phyloP scores from a whole-genome alignment of 2,888 invertebrate genomes.

The Epistrophe grossulariae region DNA sequence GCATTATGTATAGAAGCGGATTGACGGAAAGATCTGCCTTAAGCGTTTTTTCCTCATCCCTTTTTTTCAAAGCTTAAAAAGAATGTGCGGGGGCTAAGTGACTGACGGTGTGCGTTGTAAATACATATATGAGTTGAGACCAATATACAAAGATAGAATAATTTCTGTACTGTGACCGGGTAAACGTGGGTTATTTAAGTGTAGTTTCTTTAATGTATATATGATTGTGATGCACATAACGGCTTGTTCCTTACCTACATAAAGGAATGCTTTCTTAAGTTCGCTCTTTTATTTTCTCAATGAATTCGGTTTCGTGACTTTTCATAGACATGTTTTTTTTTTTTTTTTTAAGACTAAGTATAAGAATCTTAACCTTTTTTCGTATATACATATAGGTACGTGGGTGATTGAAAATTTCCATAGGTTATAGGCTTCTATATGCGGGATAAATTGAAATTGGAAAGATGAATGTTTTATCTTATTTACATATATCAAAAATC shows the following conservation, averaged over 20 bases:
- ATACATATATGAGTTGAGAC: neutral
- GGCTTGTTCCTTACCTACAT: neutral
- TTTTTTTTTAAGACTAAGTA: no score
- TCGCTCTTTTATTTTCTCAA: no score
- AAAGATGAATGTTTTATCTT: no score
- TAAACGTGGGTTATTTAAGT: neutral
- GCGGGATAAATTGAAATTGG: no score
- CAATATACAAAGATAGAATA: neutral
- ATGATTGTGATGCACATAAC: neutral
- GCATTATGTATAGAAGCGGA: neutral
- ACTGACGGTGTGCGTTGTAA: conserved; percentile 41
- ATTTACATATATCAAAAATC: no score
- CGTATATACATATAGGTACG: no score
- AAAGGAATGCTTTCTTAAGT: no score
- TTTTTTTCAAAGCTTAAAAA: conserved; percentile 4
- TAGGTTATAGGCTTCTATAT: no score
- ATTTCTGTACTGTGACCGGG: neutral
- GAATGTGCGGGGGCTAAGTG: conserved; percentile 50
- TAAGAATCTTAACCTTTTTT: no score
- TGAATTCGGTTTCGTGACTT: no score
- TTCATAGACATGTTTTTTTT: no score
- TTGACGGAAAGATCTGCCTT: conserved; percentile 18
- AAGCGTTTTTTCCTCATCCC: conserved; percentile 3
- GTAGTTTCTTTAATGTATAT: neutral
- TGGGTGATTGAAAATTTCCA: no score